Percentiles rank a stretch among this genome's conserved stretches.
phyloP scores from a whole-genome alignment of 2,797 vertebrate species.

The Cuniculus paca region DNA sequence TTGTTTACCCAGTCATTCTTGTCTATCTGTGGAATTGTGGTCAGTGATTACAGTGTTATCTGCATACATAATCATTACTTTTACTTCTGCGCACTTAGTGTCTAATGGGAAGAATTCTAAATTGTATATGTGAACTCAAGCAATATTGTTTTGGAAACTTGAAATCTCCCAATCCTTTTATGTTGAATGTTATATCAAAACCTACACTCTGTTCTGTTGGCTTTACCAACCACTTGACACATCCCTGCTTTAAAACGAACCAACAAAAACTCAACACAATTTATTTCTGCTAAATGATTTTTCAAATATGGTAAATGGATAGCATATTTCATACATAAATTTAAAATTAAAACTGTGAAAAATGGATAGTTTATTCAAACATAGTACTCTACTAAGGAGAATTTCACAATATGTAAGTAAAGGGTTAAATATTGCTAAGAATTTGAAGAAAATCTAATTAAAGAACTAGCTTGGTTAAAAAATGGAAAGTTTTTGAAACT shows the following conservation, averaged over 20 bases:
- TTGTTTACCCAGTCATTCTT: neutral
- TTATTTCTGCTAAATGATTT: neutral
- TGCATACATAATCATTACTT: neutral
- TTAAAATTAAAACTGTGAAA: neutral
- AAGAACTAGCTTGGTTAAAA: neutral
- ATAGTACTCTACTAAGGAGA: neutral
- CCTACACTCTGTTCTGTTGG: neutral
- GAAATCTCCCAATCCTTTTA: neutral
- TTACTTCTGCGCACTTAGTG: neutral
- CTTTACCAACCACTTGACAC: neutral
- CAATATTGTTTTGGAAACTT: too few species aligned
- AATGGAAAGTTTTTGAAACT: neutral
- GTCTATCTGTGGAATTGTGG: neutral
- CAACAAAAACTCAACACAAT: neutral
- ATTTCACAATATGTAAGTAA: neutral
- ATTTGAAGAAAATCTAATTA: neutral
- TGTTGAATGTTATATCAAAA: neutral
- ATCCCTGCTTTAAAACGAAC: neutral
- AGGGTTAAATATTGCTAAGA: neutral
- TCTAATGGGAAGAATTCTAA: neutral
- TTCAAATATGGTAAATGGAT: neutral
- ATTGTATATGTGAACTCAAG: too few species aligned
- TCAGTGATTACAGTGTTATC: neutral
- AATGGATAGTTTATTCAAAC: neutral
- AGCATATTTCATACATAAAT: neutral